Evolutionary conservation across 92 coral and sea anemone genomes (phyloP).

Genomic region (Palythoa caribaeorum): DNA sequence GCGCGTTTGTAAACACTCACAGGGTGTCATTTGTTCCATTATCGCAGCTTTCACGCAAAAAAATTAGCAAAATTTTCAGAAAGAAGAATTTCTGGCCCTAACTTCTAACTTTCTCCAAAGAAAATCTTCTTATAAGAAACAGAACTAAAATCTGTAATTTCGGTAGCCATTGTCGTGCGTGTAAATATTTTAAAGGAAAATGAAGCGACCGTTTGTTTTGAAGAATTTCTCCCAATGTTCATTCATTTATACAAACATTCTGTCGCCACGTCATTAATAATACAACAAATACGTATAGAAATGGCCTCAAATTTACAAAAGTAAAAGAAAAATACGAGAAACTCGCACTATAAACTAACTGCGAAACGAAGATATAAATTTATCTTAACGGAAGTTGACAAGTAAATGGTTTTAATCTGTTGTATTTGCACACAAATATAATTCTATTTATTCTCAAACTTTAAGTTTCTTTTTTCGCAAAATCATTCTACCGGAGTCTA

Average conservation of each 20-base stretch:
- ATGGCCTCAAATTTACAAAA: conserved; percentile 22
- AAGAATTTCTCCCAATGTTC: conserved; percentile 13
- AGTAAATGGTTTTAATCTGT: conserved; percentile 8
- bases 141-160: neutral
- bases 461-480: neutral
- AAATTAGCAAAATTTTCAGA: conserved; percentile 75
- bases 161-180: neutral
- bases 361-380: neutral
- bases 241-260: conserved; percentile 16
- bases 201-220: neutral
- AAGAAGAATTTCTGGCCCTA: neutral
- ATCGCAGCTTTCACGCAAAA: conserved; percentile 72
- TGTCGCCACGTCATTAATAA: conserved; percentile 32
- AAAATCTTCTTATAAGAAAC: neutral
- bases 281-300: conserved; percentile 36
- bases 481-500: neutral
- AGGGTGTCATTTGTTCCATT: conserved; percentile 72
- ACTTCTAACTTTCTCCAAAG: neutral
- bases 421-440: neutral
- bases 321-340: neutral
- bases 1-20: conserved; percentile 81
- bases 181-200: neutral
- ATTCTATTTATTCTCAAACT: neutral
- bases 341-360: neutral
- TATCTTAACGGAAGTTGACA: neutral